phyloP scores from a whole-genome alignment of 2,888 invertebrate species.

The Bombyx huttoni region DNA sequence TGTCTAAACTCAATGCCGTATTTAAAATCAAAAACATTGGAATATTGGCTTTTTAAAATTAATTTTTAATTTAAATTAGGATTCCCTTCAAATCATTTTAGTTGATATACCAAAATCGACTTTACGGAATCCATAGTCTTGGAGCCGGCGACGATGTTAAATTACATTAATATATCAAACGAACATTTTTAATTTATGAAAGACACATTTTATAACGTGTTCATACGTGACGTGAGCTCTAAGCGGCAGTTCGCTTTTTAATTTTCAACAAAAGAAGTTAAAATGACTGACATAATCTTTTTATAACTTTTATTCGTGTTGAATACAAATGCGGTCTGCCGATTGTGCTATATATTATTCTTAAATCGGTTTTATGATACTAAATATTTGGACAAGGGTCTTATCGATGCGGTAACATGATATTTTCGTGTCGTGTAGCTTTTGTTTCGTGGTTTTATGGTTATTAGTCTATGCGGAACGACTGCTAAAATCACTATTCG shows the following conservation, averaged over 20 bases:
- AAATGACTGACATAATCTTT: slow-evolving; percentile 58
- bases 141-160: too few species aligned
- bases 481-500: slow-evolving; percentile 41
- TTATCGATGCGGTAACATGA: slow-evolving; percentile 62
- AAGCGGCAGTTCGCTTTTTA: slow-evolving; percentile 51
- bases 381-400: slow-evolving; percentile 69
- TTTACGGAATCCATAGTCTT: too few species aligned
- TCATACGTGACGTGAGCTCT: slow-evolving; percentile 54
- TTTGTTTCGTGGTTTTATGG: slow-evolving; percentile 56
- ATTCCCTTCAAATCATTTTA: too few species aligned
- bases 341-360: slow-evolving; percentile 67
- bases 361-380: slow-evolving; percentile 65
- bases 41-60: too few species aligned
- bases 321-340: slow-evolving; percentile 59
- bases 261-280: slow-evolving; percentile 59
- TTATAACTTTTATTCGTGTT: slow-evolving; percentile 47
- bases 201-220: slow-evolving; percentile 52
- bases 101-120: too few species aligned
- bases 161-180: slow-evolving; percentile 22
- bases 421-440: slow-evolving; percentile 52
- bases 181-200: slow-evolving; percentile 54
- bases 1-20: too few species aligned
- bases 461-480: slow-evolving; percentile 58
- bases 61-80: too few species aligned
- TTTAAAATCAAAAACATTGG: too few species aligned